phyloP scores from a whole-genome alignment of 1,140 invertebrate genomes.

The Steinernema khuongi region DNA sequence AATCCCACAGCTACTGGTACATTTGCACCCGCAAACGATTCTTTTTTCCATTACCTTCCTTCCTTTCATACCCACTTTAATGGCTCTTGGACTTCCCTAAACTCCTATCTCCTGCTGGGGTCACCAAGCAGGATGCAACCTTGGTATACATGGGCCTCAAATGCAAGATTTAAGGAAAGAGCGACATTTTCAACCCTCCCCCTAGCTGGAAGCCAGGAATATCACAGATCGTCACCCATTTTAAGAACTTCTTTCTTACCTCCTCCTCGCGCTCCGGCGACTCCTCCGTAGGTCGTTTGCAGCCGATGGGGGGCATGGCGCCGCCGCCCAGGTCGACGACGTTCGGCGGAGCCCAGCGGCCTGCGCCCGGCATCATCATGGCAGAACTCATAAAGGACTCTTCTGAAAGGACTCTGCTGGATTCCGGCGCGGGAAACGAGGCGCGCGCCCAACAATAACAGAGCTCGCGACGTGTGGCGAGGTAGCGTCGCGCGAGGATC shows the following conservation, averaged over 20 bases:
- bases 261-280: not conserved
- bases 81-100: no score
- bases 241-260: not conserved
- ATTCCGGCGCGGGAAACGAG: not conserved
- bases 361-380: not conserved
- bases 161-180: no score
- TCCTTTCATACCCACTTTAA: no score
- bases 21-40: no score
- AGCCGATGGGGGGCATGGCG: not conserved
- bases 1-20: no score
- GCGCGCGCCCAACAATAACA: conserved; percentile 3
- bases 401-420: not conserved
- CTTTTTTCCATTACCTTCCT: no score
- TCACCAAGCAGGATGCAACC: no score
- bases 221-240: no score
- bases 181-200: no score
- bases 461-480: not conserved
- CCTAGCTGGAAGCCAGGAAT: no score
- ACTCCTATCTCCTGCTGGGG: no score
- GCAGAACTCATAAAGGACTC: not conserved
- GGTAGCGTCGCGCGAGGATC: not conserved
- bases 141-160: no score
- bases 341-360: not conserved
- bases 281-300: not conserved
- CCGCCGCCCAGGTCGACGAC: not conserved